Evolutionary conservation across 2,797 vertebrate species (phyloP).

Genomic region (Anisognathus igniventris): DNA sequence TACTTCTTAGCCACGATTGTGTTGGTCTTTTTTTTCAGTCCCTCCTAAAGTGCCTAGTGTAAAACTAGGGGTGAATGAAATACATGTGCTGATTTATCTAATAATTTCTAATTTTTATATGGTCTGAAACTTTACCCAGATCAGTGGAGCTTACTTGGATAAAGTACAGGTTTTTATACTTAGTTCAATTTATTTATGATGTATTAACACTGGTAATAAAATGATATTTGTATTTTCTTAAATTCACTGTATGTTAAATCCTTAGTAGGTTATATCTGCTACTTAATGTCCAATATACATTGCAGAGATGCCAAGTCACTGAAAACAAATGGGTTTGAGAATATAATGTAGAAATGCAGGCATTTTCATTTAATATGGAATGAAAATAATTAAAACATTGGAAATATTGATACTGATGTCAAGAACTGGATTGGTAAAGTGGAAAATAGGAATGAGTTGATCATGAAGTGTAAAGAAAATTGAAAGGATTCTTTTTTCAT

Average conservation of each 20-base stretch:
- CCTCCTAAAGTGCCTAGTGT: not conserved
- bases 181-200: not conserved
- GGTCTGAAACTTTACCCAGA: not conserved
- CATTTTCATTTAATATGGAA: not conserved
- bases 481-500: not conserved
- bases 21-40: not conserved
- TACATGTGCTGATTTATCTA: not conserved
- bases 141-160: not conserved
- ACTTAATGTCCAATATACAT: not conserved
- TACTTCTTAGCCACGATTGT: too few relatives aligned
- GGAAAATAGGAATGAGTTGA: not conserved
- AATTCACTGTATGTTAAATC: not conserved
- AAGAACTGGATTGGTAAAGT: not conserved
- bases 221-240: not conserved
- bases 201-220: not conserved
- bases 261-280: not conserved
- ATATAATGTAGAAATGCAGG: not conserved
- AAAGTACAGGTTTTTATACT: not conserved
- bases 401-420: not conserved
- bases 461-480: not conserved
- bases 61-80: not conserved
- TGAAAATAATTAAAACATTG: not conserved
- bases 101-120: not conserved
- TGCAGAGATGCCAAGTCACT: not conserved
- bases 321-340: not conserved